Evolutionary conservation across 2,888 invertebrate genomes (phyloP), one percentile per base, ranked within the genome.

Genomic region (Pammene aurita): DNA sequence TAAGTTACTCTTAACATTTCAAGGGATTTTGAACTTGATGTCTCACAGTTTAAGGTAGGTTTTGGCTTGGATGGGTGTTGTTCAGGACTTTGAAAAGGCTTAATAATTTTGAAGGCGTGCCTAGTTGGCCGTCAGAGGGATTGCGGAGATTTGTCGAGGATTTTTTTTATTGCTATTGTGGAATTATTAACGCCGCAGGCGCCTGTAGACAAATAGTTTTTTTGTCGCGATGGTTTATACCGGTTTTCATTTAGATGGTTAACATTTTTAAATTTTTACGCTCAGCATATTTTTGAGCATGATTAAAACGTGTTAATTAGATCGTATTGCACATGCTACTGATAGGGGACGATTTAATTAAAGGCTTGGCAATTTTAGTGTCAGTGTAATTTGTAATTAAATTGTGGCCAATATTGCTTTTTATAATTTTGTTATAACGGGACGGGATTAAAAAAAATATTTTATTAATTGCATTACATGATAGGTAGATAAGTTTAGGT

Each of bases 91-190:
- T 75, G 75, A 84, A 87, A 87, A 87, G 85, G 88, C 85, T 90
- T 90, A 90, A 86, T 86, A 85, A 90, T 90, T 90, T 90, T 80
- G 84, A 87, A 89, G 87, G 88, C 92, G 91, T 92, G 91, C 89
- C 84, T 88, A 86, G 89, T 89, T 91, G 89, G 83, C 81, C 79
- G 87, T 84, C 81, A 80, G 77, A 72, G 81, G 90, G 91, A 90
- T 92, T 90, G 88, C 77, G 46, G 82, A 84, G 88, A 89, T 89
- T 90, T 87, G 87, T 85, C 80, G 82, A 73, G 77, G 84, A 83
- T 85, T 90, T 91, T 82, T 90, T 90, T 90, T 69, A 90, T 89
- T 86, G 86, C 79, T 78, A 81, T 86, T 84, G 85, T 76, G 79
- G 82, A 80, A 84, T 88, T 89, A 87, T 88, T 87, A 86, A 87